Evolutionary conservation across 2,888 invertebrate genomes (phyloP).

Genomic region (Taphrorychus bicolor): DNA sequence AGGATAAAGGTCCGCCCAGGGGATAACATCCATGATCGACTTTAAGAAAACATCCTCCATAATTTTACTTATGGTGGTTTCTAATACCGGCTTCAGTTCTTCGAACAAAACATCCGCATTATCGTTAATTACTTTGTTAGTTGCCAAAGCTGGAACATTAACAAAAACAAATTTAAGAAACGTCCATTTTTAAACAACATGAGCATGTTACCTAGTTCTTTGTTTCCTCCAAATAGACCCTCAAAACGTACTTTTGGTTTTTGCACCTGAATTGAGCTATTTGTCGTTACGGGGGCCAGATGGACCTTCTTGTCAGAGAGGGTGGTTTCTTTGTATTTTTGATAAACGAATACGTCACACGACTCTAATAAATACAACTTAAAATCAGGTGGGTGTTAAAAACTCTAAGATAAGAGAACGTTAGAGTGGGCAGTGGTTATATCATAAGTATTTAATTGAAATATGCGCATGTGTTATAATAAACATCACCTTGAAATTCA

Average conservation of each 20-base stretch:
- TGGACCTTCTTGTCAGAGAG: constrained; percentile 29
- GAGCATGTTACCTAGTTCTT: constrained; percentile 43
- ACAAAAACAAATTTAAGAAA: not conserved
- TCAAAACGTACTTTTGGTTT: constrained; percentile 47
- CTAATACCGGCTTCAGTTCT: constrained; percentile 56
- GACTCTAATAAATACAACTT: constrained; percentile 8
- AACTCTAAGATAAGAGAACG: not conserved
- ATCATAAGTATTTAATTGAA: too few species aligned
- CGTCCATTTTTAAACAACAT: not conserved
- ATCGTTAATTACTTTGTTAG: constrained; percentile 56
- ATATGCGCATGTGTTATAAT: too few species aligned
- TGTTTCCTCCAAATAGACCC: constrained; percentile 50
- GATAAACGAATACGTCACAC: constrained; percentile 13
- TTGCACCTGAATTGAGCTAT: constrained; percentile 45
- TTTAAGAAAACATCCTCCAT: constrained; percentile 47
- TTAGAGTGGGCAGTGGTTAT: not conserved
- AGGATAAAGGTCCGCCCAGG: constrained; percentile 49
- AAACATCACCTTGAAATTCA: too few species aligned
- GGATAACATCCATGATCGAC: constrained; percentile 45
- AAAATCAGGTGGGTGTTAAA: not conserved
- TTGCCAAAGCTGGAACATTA: constrained; percentile 44
- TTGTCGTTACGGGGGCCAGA: constrained; percentile 45
- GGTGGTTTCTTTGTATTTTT: constrained; percentile 20
- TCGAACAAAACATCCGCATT: constrained; percentile 55
- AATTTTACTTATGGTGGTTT: constrained; percentile 46